Percentiles rank a stretch among this genome's conserved stretches.
These are phyloP conservation scores for Eulemur albifrons DNA, from an alignment of 2,797 vertebrate genomes.

Conservation along the genomic window DNA sequence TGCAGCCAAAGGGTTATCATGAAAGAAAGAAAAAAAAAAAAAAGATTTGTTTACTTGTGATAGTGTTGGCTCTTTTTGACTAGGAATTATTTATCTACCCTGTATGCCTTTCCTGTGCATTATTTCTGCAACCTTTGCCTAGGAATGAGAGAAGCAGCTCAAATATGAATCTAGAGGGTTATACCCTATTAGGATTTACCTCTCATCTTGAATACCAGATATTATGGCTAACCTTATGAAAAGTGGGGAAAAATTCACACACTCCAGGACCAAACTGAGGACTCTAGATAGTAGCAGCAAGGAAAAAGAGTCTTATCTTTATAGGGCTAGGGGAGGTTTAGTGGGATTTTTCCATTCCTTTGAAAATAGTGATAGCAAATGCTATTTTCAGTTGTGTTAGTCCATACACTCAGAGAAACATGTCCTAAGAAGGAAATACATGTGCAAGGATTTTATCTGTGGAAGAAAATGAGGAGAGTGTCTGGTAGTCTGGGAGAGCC, in stretches of 20 bases:
- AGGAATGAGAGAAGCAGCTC: neutral
- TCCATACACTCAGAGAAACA: neutral
- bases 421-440: neutral
- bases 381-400: neutral
- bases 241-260: neutral
- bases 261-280: neutral
- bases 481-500: neutral
- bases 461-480: neutral
- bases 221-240: neutral
- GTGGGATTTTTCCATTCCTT: neutral
- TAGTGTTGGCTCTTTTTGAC: neutral
- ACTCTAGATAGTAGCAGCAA: neutral
- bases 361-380: neutral
- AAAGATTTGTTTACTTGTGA: neutral
- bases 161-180: neutral
- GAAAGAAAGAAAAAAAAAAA: neutral
- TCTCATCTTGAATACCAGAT: neutral
- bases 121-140: neutral
- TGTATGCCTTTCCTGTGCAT: neutral
- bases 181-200: neutral
- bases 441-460: neutral
- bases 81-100: conserved; percentile 3
- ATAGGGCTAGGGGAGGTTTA: neutral
- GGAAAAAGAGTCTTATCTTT: neutral
- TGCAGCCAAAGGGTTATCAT: conserved; percentile 45